Evolutionary conservation across 2,113 vertebrate species (phyloP).

Genomic region (Fukomys damarensis): DNA sequence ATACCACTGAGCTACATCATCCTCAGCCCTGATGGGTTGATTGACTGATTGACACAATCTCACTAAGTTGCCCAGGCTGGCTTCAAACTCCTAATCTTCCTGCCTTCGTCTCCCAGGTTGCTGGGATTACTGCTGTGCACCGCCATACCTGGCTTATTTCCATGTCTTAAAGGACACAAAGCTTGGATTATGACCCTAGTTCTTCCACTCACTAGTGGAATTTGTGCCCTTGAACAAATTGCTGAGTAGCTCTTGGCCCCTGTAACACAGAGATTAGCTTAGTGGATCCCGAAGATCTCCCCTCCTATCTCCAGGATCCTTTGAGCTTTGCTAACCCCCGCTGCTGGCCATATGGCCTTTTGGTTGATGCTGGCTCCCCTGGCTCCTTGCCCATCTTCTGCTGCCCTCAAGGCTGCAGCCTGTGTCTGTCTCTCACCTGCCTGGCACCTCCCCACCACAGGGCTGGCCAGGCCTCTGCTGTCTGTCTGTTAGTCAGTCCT

Average conservation of each 20-base stretch:
- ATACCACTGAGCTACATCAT: neutral
- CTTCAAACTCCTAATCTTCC: neutral
- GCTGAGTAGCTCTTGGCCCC: conserved; percentile 13
- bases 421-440: neutral
- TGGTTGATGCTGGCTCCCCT: neutral
- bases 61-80: neutral
- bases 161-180: neutral
- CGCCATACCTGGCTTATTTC: neutral
- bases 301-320: neutral
- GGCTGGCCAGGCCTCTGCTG: neutral
- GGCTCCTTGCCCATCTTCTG: neutral
- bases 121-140: neutral
- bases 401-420: neutral
- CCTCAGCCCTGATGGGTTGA: neutral
- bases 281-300: neutral
- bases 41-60: neutral
- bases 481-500: neutral
- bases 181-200: neutral
- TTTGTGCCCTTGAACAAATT: conserved; percentile 37
- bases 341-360: conserved; percentile 48
- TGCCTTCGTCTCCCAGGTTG: neutral
- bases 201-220: neutral
- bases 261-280: neutral
- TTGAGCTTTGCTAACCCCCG: neutral
- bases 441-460: neutral